These are phyloP conservation scores for Lathronympha strigana DNA, from an alignment of 2,888 invertebrate species.

Conservation along the genomic window DNA sequence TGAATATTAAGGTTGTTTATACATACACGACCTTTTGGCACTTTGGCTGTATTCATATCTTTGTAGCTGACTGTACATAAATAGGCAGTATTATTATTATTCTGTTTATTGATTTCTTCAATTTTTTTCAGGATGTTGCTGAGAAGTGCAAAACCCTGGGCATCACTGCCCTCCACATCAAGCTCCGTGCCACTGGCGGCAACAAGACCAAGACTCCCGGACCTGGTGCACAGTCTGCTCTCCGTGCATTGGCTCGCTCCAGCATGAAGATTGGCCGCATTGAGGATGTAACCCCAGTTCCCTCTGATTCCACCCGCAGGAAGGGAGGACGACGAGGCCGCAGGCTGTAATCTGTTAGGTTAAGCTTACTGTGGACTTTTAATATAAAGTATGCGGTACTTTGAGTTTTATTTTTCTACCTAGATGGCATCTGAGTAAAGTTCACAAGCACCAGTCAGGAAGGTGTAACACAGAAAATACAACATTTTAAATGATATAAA, in stretches of 20 bases:
- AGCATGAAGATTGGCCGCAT: slow-evolving; percentile 99
- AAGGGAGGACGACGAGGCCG: slow-evolving; percentile 99
- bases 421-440: too few species aligned
- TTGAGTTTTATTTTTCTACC: slow-evolving; percentile 51
- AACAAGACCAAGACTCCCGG: slow-evolving; percentile 99
- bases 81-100: too few species aligned
- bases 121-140: slow-evolving; percentile 92
- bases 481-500: too few species aligned
- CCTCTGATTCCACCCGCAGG: slow-evolving; percentile 99
- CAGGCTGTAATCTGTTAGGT: slow-evolving; percentile 92
- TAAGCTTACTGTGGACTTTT: slow-evolving; percentile 75
- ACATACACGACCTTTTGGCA: too few species aligned
- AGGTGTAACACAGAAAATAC: too few species aligned
- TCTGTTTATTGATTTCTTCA: too few species aligned
- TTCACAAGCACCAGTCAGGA: too few species aligned
- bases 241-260: slow-evolving; percentile 98
- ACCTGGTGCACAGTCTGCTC: slow-evolving; percentile 99
- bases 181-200: slow-evolving; percentile 98
- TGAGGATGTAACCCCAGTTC: slow-evolving; percentile 99
- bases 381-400: slow-evolving; percentile 74
- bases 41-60: too few species aligned
- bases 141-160: slow-evolving; percentile 99
- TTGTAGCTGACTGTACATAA: too few species aligned
- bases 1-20: too few species aligned
- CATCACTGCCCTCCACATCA: slow-evolving; percentile 99